A percentile compares a stretch with the other conserved stretches of the same genome.
phyloP scores from a whole-genome alignment of 2,888 invertebrate genomes.

The Stenolophus ochropezus region DNA sequence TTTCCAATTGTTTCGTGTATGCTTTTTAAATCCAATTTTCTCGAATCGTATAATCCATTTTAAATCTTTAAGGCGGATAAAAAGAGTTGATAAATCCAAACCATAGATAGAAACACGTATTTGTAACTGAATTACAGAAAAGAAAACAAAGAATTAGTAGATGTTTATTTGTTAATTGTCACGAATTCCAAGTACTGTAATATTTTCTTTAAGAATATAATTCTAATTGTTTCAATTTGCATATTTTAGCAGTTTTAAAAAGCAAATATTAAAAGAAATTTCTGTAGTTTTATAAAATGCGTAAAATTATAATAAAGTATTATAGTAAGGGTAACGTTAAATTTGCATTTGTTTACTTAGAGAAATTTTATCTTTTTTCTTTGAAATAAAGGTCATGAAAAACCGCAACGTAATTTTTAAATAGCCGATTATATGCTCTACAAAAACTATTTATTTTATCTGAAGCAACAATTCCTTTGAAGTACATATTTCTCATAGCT shows the following conservation, averaged over 20 bases:
- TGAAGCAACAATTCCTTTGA: too few relatives aligned
- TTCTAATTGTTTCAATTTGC: background rate
- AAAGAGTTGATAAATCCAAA: background rate
- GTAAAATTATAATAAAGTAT: background rate
- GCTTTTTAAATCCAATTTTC: background rate
- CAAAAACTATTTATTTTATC: too few relatives aligned
- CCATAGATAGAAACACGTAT: too few relatives aligned
- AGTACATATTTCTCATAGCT: too few relatives aligned
- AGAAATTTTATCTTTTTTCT: background rate
- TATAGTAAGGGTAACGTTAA: background rate
- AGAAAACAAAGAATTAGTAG: background rate
- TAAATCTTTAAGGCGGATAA: background rate
- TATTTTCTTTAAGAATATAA: background rate
- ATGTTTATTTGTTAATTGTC: background rate
- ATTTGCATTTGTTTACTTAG: background rate
- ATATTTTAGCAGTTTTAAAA: background rate
- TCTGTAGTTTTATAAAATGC: background rate
- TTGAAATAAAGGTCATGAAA: too few relatives aligned
- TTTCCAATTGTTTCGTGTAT: background rate
- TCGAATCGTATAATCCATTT: background rate
- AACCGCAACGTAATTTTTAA: too few relatives aligned
- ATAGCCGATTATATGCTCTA: too few relatives aligned
- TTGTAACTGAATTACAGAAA: background rate
- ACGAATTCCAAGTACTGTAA: background rate
- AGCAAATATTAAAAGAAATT: background rate